phyloP scores from a whole-genome alignment of 2,797 vertebrate genomes.

The Salarias fasciatus region DNA sequence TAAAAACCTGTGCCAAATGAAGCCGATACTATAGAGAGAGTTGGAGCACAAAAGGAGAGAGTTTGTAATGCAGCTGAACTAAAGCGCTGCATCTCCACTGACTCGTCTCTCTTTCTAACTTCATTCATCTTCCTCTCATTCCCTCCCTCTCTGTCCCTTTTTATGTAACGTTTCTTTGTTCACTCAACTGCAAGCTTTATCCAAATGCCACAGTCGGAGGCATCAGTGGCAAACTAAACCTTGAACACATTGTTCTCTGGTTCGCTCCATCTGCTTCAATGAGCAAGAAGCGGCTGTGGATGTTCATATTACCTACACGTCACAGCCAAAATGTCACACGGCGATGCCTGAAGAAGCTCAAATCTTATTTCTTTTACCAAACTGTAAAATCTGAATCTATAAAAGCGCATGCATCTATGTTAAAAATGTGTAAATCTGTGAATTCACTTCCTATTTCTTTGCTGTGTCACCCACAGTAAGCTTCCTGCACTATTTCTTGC shows the following conservation, averaged over 20 bases:
- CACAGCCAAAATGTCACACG: conserved; percentile 42
- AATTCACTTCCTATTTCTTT: conserved; percentile 16
- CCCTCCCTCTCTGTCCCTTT: conserved; percentile 27
- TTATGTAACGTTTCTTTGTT: conserved; percentile 64
- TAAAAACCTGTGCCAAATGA: conserved; percentile 32
- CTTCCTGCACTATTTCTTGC: conserved; percentile 5
- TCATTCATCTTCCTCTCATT: conserved; percentile 49
- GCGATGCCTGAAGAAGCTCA: conserved; percentile 2
- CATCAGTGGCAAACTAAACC: conserved; percentile 56
- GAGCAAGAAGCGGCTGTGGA: conserved; percentile 44
- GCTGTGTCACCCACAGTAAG: conserved; percentile 3
- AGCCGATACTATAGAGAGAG: conserved; percentile 43
- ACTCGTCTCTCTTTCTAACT: conserved; percentile 44
- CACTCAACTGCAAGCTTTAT: conserved; percentile 63
- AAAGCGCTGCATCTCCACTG: conserved; percentile 29
- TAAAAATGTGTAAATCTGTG: background rate
- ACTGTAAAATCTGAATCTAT: conserved; percentile 3
- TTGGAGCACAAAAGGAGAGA: conserved; percentile 46
- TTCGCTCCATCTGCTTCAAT: conserved; percentile 50
- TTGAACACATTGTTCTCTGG: conserved; percentile 57
- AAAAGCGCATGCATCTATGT: background rate
- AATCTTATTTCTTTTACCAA: background rate
- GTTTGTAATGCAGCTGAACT: conserved; percentile 53
- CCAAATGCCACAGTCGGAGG: conserved; percentile 66
- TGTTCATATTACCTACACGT: conserved; percentile 42